Evolutionary conservation across 2,113 vertebrate genomes (phyloP), one percentile per base, ranked within the genome.

Genomic region (Boulengeromyrus knoepffleri): DNA sequence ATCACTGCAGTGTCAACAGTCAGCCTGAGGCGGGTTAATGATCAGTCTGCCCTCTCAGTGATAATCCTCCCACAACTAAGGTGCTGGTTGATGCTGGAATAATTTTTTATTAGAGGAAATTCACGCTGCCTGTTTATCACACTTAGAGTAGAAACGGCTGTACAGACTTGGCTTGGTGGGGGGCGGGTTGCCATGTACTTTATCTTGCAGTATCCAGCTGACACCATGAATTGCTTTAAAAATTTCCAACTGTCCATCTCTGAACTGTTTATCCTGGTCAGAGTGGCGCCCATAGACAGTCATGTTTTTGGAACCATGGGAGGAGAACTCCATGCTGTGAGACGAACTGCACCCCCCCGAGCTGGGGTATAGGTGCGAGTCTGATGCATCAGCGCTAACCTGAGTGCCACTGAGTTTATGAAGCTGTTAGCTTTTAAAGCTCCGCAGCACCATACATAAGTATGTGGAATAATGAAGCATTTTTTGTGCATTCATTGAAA

Each of bases 1-100:
- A 42, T 19, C 52, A 52, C 52, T 89, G 87, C 90, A 47, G 31
- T 91, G 91, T 91, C 90, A 92, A 90, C 90, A 90, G 88, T 47
- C 66, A n/a, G 84, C 21, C 58, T 24, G 31, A 42, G 58, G n/a
- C 27, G n/a, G 88, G 92, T 93, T 93, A 92, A 93, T 93, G 88
- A 92, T 92, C 90, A 91, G 93, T 56, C 91, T 39, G 46, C 56
- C 50, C 87, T 50, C 42, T 27, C 27, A 88, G 83, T 89, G 49
- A 92, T 92, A 31, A 91, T 92, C 91, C 80, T 88, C 27, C 49
- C 52, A 86, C 58, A 74, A 19, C n/a, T n/a, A 66, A 66, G 12
- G 85, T 90, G 58, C 46, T 45, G 31, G 50, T 13, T 53, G 31
- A 21, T 31, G 83, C 46, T 39, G 84, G 42, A 47, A 31, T 46